A percentile compares a stretch with the other conserved stretches of the same genome.
Evolutionary conservation across 2,113 vertebrate genomes (phyloP).

Genomic region (Petromus typicus): DNA sequence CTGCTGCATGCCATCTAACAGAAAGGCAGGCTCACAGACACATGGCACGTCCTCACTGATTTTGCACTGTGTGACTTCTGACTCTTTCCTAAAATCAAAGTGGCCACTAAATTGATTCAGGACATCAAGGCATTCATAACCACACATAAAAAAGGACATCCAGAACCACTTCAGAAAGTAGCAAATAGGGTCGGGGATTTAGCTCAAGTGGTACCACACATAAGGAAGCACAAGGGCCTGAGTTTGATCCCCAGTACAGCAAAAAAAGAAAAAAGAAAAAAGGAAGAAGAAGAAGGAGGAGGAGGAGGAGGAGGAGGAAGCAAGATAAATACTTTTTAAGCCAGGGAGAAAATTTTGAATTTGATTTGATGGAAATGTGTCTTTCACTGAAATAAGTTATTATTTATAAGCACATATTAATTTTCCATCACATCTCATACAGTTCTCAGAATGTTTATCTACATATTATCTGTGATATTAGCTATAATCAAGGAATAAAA

Average conservation of each 20-base stretch:
- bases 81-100: not conserved
- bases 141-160: not conserved
- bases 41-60: not conserved
- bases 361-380: not conserved
- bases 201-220: no score
- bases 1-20: not conserved
- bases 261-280: no score
- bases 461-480: not conserved
- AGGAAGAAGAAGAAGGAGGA: no score
- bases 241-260: no score
- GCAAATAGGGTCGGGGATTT: no score
- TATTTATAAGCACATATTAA: not conserved
- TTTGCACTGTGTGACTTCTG: not conserved
- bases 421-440: not conserved
- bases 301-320: no score
- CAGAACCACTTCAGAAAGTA: not conserved
- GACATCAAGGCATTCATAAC: not conserved
- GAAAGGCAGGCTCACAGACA: not conserved
- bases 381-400: not conserved
- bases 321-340: not conserved
- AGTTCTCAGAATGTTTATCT: not conserved
- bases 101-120: not conserved
- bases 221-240: no score
- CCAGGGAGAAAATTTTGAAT: not conserved
- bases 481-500: not conserved